Base-by-base conservation (phyloP, 2,113 vertebrate species). In the Pristiophorus japonicus region DNA sequence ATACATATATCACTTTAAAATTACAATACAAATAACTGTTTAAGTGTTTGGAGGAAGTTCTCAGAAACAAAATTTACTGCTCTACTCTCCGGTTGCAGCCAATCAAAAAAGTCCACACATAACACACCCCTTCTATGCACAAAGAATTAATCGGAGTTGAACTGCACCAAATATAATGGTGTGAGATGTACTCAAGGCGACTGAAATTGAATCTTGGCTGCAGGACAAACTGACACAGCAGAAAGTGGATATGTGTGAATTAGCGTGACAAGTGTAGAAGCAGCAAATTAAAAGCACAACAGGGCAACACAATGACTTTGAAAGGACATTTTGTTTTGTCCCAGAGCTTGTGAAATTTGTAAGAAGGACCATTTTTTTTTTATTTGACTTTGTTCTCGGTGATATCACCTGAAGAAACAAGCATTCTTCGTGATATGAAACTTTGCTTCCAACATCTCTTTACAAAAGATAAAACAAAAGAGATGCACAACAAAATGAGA, bases 1-100 rank as follows among this genome's bases (percentile, higher is more conserved):
- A 78, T 78, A 78, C 30, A 78, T 78, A 78, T 30, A 88, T 55
- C 87, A 90, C 87, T 59, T 90, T 90, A 51, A 90, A 90, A 90
- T 90, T 90, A 59, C 51, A 59, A 90, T 1, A 34, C 47, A 90
- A 90, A 90, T 90, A 90, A 62, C 30, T 62, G 87, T 59, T 90
- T 51, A 55, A 59, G 51, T 3, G 10, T 30, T 90, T 27, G 34
- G 51, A 34, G 14, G 51, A 59, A 90, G 27, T 90, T 59, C 87
- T 90, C 51, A 27, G 51, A 90, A 59, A 62, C 30, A 59, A 45
- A 90, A 90, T 51, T 30, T 16, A 59, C 27, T 55, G 24, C 55
- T 59, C 27, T 59, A n/a, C 22, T 90, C 30, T 24, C 87, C 55
- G 59, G 51, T 20, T 14, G n/a, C 47, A 59, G 47, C 47, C 62